A percentile compares a stretch with the other conserved stretches of the same genome.
These are phyloP conservation scores for Chrysomallon squamiferum DNA, from an alignment of 1,140 invertebrate genomes.

Conservation along the genomic window DNA sequence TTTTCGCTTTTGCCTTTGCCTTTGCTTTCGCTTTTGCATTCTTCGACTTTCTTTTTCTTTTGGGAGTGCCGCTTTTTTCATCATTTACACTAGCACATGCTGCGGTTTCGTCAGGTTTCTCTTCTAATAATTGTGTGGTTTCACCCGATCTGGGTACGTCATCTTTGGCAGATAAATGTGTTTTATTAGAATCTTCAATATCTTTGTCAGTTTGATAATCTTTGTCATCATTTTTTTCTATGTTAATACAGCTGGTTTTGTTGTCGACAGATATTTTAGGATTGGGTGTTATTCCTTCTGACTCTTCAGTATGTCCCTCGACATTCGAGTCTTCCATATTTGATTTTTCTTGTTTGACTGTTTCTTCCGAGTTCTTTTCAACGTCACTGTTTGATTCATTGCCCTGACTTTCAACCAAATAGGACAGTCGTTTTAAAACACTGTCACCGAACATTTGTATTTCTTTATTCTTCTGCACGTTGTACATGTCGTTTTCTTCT, in stretches of 20 bases:
- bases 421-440: slow-evolving; percentile 28
- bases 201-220: no score
- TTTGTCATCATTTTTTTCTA: no score
- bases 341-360: no score
- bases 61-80: neutral
- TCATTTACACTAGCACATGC: no score
- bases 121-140: no score
- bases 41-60: neutral
- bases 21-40: neutral
- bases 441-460: slow-evolving; percentile 29
- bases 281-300: no score
- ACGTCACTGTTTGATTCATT: slow-evolving; percentile 10
- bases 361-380: no score
- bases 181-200: neutral
- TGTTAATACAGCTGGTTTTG: no score
- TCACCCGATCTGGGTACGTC: neutral
- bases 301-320: no score
- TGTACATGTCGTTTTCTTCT: slow-evolving; percentile 9
- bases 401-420: slow-evolving; percentile 22
- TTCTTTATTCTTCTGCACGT: slow-evolving; percentile 14
- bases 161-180: neutral
- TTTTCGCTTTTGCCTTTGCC: neutral
- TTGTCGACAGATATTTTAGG: no score
- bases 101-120: no score
- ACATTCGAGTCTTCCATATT: no score